Evolutionary conservation across 2,888 invertebrate species (phyloP).

Genomic region (Halictus ligatus): DNA sequence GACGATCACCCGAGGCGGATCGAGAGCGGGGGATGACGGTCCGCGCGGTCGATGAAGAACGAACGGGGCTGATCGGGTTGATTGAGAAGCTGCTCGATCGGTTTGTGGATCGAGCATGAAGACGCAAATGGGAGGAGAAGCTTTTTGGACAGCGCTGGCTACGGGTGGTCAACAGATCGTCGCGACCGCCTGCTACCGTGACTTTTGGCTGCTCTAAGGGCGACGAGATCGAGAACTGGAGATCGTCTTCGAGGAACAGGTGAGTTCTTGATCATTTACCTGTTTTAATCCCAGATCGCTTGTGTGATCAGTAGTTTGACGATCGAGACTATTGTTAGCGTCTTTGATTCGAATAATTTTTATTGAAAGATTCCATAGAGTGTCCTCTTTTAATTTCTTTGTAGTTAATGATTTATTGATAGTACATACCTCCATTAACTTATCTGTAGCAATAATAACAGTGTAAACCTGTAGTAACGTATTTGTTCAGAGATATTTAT

Average conservation of each 20-base stretch:
- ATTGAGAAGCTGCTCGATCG: conserved; percentile 14
- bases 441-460: neutral
- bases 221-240: conserved; percentile 27
- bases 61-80: neutral
- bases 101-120: conserved; percentile 77
- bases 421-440: neutral
- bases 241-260: conserved; percentile 20
- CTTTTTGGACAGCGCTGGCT: conserved; percentile 28
- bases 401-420: neutral
- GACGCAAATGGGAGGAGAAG: conserved; percentile 83
- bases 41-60: conserved; percentile 34
- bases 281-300: neutral
- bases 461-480: neutral
- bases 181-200: conserved; percentile 23
- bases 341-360: neutral
- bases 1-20: neutral
- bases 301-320: neutral
- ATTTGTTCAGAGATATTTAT: neutral
- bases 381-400: neutral
- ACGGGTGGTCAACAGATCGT: conserved; percentile 28
- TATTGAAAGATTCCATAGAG: neutral
- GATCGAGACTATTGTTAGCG: neutral
- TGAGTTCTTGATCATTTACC: conserved; percentile 32
- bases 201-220: conserved; percentile 19
- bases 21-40: neutral